These are phyloP conservation scores for Pristionchus japonicus DNA, from an alignment of 2,888 invertebrate species.

Conservation along the genomic window DNA sequence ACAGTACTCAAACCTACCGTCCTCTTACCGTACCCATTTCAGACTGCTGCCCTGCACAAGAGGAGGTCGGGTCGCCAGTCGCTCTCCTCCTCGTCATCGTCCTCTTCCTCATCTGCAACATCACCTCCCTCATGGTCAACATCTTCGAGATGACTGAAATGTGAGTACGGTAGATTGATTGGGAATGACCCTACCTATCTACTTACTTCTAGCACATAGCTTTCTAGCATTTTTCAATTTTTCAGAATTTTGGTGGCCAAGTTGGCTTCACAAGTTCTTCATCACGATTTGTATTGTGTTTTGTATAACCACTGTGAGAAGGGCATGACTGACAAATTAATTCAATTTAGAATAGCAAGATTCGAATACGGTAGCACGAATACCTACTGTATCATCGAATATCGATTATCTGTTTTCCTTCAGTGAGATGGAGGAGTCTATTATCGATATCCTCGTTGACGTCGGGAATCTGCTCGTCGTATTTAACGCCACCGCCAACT, in stretches of 20 bases:
- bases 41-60: slow-evolving; percentile 46
- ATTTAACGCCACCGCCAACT: slow-evolving; percentile 72
- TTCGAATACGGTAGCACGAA: too few relatives aligned
- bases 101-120: slow-evolving; percentile 68
- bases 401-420: too few relatives aligned
- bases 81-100: slow-evolving; percentile 69
- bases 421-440: slow-evolving; percentile 9
- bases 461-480: slow-evolving; percentile 71
- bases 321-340: not conserved
- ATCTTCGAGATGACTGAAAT: slow-evolving; percentile 67
- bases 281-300: too few relatives aligned
- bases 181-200: too few relatives aligned
- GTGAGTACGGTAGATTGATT: slow-evolving; percentile 47
- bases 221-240: not conserved
- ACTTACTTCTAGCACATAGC: not conserved
- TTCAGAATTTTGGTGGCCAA: too few relatives aligned
- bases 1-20: not conserved
- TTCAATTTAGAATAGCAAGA: too few relatives aligned
- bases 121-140: slow-evolving; percentile 68
- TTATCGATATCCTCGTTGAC: slow-evolving; percentile 67
- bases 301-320: too few relatives aligned
- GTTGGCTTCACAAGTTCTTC: too few relatives aligned
- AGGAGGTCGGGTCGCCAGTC: slow-evolving; percentile 56
- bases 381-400: too few relatives aligned
- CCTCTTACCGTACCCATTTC: not conserved